Conservation (phyloP, 92 coral and sea anemone genomes). For the Heliopora coerulea region DNA sequence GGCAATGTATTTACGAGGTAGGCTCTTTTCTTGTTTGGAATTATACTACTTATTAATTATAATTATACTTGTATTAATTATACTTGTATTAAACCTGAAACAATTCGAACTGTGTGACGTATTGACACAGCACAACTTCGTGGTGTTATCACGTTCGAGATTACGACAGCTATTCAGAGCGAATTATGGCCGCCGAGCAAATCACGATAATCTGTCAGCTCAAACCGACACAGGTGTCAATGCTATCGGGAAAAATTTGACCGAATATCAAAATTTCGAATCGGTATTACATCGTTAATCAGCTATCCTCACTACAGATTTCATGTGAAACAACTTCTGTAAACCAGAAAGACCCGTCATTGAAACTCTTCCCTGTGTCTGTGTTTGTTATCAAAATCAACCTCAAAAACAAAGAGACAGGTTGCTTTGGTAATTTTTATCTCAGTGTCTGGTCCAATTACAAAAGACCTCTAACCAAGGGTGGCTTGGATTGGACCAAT, state of each 20-base stretch:
- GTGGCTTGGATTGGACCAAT: conserved; percentile 12
- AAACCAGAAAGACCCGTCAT: conserved; percentile 16
- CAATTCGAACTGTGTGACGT: background rate
- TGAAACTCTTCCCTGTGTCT: background rate
- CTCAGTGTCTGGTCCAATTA: conserved; percentile 14
- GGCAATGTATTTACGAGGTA: too few relatives aligned
- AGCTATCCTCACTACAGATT: background rate
- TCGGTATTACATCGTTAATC: background rate
- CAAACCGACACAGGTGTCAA: background rate
- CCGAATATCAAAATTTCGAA: background rate
- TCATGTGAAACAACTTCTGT: background rate
- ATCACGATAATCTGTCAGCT: background rate
- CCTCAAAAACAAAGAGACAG: background rate
- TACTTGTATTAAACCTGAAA: too few relatives aligned
- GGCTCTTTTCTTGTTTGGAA: too few relatives aligned
- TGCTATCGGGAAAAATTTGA: background rate
- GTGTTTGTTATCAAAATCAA: conserved; percentile 35
- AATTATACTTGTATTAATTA: too few relatives aligned
- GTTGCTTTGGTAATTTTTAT: conserved; percentile 10
- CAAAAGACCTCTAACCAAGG: background rate
- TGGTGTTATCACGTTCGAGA: background rate
- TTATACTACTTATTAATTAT: too few relatives aligned
- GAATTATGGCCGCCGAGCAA: background rate
- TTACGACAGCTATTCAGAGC: background rate
- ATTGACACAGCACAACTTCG: background rate